A percentile compares a stretch with the other conserved stretches of the same genome.
Evolutionary conservation across 2,888 invertebrate genomes (phyloP).

Genomic region (Gastrophysa polygoni): DNA sequence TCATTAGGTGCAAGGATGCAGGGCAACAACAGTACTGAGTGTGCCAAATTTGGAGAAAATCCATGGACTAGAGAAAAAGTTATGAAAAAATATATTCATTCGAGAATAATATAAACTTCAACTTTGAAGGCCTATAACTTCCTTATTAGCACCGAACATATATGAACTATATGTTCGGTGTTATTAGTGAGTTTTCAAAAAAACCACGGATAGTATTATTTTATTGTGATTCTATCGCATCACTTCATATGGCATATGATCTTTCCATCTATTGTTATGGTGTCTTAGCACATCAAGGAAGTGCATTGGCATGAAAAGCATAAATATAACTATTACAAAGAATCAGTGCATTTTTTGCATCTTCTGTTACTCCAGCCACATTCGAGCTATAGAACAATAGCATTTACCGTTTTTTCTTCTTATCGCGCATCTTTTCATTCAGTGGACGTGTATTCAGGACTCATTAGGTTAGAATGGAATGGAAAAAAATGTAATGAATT

Average conservation of each 20-base stretch:
- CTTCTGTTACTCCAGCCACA: not conserved
- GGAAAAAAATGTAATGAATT: not conserved
- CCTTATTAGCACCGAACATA: too few relatives aligned
- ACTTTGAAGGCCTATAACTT: too few relatives aligned
- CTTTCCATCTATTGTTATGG: constrained; percentile 11
- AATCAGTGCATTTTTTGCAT: constrained; percentile 3
- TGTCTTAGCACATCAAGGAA: not conserved
- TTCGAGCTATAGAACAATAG: not conserved
- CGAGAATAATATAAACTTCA: too few relatives aligned
- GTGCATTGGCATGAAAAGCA: not conserved
- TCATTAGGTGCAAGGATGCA: too few relatives aligned
- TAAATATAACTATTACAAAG: not conserved
- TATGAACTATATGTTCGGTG: too few relatives aligned
- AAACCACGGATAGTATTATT: too few relatives aligned
- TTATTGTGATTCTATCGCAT: not conserved
- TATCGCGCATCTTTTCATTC: not conserved
- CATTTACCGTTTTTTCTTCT: not conserved
- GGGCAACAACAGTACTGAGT: too few relatives aligned
- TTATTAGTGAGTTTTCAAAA: too few relatives aligned
- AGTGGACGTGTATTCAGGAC: not conserved
- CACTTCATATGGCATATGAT: not conserved
- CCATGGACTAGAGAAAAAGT: too few relatives aligned
- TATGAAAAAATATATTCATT: too few relatives aligned
- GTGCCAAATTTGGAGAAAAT: too few relatives aligned
- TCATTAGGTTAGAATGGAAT: not conserved